These are phyloP conservation scores for Portevinia maculata DNA, from an alignment of 2,888 invertebrate species.

Conservation along the genomic window DNA sequence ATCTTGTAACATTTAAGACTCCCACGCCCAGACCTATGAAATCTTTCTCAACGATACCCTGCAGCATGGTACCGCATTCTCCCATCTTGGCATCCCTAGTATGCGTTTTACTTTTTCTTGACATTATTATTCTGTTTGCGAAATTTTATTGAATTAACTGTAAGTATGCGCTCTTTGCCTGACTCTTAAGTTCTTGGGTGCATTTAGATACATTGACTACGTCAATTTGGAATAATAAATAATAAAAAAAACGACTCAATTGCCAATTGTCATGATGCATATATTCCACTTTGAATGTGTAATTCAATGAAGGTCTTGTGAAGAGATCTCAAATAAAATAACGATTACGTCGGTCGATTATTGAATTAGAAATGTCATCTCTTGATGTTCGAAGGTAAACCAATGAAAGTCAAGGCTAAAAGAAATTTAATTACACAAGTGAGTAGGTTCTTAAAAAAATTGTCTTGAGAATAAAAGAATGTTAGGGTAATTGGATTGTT, in stretches of 20 bases:
- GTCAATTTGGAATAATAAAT: conserved; percentile 38
- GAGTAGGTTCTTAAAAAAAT: not conserved
- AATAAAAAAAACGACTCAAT: conserved; percentile 53
- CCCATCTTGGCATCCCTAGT: not conserved
- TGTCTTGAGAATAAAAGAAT: not conserved
- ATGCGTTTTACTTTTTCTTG: conserved; percentile 5
- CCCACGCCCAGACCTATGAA: no score
- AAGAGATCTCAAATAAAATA: conserved; percentile 54
- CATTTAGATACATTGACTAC: conserved; percentile 15
- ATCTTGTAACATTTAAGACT: no score
- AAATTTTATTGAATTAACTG: conserved; percentile 64
- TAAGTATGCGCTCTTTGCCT: conserved; percentile 28
- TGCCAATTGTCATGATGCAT: conserved; percentile 72
- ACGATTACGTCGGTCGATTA: conserved; percentile 65
- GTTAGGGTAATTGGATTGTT: not conserved
- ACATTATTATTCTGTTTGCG: not conserved
- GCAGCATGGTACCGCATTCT: not conserved
- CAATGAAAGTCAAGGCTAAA: conserved; percentile 23
- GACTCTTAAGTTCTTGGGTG: conserved; percentile 7
- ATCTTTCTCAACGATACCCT: no score
- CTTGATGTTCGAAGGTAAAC: conserved; percentile 24
- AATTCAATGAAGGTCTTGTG: conserved; percentile 65
- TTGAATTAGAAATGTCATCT: conserved; percentile 40
- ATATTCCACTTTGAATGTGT: conserved; percentile 53
- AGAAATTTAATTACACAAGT: not conserved